Evolutionary conservation across 2,888 invertebrate genomes (phyloP).

Genomic region (Acrobasis suavella): DNA sequence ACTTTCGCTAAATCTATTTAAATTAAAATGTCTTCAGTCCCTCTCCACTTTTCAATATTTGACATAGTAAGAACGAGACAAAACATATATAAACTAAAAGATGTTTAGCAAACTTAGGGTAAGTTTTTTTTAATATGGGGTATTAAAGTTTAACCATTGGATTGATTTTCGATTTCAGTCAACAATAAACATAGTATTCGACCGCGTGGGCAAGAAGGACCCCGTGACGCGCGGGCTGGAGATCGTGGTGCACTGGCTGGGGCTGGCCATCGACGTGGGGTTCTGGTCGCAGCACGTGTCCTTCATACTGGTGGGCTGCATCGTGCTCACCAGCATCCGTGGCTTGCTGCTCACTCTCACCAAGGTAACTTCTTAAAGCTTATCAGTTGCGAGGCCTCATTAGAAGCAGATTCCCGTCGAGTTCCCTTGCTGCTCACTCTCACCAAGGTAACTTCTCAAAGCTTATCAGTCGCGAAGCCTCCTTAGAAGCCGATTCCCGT

Average conservation of each 20-base stretch:
- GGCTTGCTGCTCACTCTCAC: constrained; percentile 97
- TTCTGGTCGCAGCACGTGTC: constrained; percentile 99
- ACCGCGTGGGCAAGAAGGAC: constrained; percentile 98
- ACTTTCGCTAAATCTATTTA: too few species aligned
- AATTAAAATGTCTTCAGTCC: too few species aligned
- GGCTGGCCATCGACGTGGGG: constrained; percentile 96
- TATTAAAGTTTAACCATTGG: neutral
- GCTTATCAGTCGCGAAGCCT: too few species aligned
- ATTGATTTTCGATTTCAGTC: constrained; percentile 83
- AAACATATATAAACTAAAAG: too few species aligned
- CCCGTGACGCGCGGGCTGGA: constrained; percentile 98
- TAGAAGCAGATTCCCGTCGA: too few species aligned
- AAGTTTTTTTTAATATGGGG: too few species aligned
- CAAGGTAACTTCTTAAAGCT: constrained; percentile 84
- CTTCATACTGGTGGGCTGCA: constrained; percentile 97
- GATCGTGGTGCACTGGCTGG: constrained; percentile 98
- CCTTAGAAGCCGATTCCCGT: too few species aligned
- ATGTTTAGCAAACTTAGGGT: too few species aligned
- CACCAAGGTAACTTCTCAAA: constrained; percentile 93
- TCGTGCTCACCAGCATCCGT: constrained; percentile 98
- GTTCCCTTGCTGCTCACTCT: constrained; percentile 81
- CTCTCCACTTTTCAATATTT: too few species aligned
- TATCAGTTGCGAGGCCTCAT: too few species aligned
- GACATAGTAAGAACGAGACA: too few species aligned
- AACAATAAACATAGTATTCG: constrained; percentile 99